Evolutionary conservation across 2,113 vertebrate genomes (phyloP), one percentile per base, ranked within the genome.

Genomic region (Saccopteryx leptura): DNA sequence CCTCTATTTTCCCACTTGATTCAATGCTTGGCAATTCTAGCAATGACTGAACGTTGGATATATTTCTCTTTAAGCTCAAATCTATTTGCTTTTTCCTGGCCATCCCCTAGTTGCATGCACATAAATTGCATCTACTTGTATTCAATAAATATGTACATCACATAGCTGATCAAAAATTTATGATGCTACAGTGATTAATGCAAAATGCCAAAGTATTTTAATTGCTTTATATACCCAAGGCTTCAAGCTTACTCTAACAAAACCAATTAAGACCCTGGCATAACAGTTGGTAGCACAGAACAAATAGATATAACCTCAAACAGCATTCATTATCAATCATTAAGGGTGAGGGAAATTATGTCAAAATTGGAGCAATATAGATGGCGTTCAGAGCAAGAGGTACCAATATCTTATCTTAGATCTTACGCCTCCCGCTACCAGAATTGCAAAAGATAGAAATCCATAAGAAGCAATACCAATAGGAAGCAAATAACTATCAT

Each of bases 161-260:
- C 81, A 95, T 11, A 96, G 56, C 72, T 48, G 18, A 95, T 96
- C 93, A 96, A 87, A 96, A 97, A 93, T 95, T 90, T 78, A 89
- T 71, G 60, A 80, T 52, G 90, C 76, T 95, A 93, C 78, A 54
- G 60, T 87, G 88, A 95, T 56, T 96, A 50, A 96, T 92, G 52
- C 52, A 94, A 95, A 96, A 94, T 78, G 58, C 78, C 95, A 86
- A 93, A 96, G 88, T 74, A 84, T 71, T 96, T 97, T 93, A 95
- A 97, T 97, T 96, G 95, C 88, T 91, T 92, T 91, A 86, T 81
- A 56, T 88, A 91, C 61, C 72, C 76, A 85, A 82, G 28, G 78
- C 87, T 95, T 94, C 85, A 50, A 69, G 66, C 61, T 95, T 69
- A 84, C 83, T 86, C 85, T 93, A 87, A 96, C 52, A 96, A 92